Evolutionary conservation across 1,140 invertebrate genomes (phyloP).

Genomic region (Batillaria attramentaria): DNA sequence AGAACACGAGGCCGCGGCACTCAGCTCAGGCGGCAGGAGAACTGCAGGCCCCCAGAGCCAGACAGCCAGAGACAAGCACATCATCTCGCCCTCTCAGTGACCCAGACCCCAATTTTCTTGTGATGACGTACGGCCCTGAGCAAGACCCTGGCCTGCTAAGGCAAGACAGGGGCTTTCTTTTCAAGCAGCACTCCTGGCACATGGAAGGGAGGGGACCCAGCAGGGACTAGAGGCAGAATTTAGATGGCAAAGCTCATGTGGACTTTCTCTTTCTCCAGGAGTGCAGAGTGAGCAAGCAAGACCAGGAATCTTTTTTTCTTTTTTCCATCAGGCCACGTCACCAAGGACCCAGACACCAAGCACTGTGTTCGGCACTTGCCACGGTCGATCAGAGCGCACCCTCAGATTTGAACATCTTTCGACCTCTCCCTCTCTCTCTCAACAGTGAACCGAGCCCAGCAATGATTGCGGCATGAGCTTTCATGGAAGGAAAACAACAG

Average conservation of each 20-base stretch:
- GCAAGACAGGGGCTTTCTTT: neutral
- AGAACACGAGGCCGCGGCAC: constrained; percentile 18
- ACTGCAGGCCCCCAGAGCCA: constrained; percentile 18
- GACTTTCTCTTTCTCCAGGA: neutral
- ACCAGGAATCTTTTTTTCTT: constrained; percentile 13
- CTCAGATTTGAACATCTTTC: constrained; percentile 35
- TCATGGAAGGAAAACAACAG: constrained; percentile 31
- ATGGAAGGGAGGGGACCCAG: constrained; percentile 14
- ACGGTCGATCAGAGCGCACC: constrained; percentile 11
- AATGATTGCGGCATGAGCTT: constrained; percentile 19
- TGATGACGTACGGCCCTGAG: neutral
- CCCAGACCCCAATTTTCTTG: constrained; percentile 21
- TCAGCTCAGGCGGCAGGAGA: constrained; percentile 8
- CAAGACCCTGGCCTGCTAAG: neutral
- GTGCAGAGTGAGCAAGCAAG: constrained; percentile 4
- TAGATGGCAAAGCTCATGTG: constrained; percentile 3
- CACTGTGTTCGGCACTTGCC: constrained; percentile 13
- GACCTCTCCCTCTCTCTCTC: constrained; percentile 24
- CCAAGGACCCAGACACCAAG: constrained; percentile 10
- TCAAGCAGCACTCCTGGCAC: neutral
- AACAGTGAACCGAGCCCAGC: constrained; percentile 26
- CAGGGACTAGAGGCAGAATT: constrained; percentile 16
- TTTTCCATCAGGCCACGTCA: constrained; percentile 11
- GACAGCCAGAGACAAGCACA: constrained; percentile 30
- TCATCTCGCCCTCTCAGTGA: constrained; percentile 35